Evolutionary conservation across 1,140 invertebrate genomes (phyloP).

Genomic region (Neelides sp.): DNA sequence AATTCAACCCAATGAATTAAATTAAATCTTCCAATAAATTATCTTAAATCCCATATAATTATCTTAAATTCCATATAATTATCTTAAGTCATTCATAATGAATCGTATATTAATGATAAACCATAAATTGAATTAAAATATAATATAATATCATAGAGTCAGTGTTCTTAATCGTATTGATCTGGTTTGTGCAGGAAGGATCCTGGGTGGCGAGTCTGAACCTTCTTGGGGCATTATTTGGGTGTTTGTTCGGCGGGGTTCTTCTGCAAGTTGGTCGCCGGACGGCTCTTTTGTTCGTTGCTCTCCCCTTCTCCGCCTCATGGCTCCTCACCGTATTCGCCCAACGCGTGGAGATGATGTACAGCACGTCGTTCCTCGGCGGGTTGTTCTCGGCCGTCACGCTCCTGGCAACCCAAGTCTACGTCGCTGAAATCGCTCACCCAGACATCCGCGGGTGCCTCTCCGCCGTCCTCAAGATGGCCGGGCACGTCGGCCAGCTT

Average conservation of each 20-base stretch:
- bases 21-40: too few relatives aligned
- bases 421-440: conserved; percentile 78
- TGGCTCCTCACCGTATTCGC: conserved; percentile 65
- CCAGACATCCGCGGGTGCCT: conserved; percentile 70
- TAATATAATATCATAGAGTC: too few relatives aligned
- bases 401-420: conserved; percentile 66
- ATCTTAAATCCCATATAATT: too few relatives aligned
- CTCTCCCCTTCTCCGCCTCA: conserved; percentile 55
- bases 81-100: too few relatives aligned
- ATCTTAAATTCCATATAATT: too few relatives aligned
- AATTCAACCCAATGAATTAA: too few relatives aligned
- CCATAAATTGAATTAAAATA: too few relatives aligned
- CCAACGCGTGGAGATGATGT: conserved; percentile 58
- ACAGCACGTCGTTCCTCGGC: conserved; percentile 59
- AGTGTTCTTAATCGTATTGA: too few relatives aligned
- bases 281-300: conserved; percentile 51
- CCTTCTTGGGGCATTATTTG: conserved; percentile 62
- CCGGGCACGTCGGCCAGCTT: conserved; percentile 67
- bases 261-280: conserved; percentile 57
- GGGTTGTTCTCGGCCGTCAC: conserved; percentile 67
- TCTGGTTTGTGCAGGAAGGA: conserved; percentile 46
- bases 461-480: conserved; percentile 63
- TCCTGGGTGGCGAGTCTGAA: conserved; percentile 70
- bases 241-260: conserved; percentile 58
- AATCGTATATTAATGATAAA: too few relatives aligned